Conservation (phyloP, 2,113 vertebrate genomes). For the Scytalopus superciliaris region DNA sequence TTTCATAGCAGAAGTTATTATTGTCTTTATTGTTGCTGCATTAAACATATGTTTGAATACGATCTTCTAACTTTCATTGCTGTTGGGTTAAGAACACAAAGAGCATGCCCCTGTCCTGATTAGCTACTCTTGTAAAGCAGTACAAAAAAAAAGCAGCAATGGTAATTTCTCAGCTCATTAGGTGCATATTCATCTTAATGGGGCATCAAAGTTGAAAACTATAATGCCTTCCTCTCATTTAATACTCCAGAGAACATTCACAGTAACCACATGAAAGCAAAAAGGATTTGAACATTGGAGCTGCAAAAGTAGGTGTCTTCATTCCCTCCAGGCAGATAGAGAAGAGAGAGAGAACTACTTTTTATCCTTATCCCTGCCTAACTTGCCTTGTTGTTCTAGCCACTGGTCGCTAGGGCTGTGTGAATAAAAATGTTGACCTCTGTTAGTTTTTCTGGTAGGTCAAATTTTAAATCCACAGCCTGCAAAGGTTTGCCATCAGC, state of each 20-base stretch:
- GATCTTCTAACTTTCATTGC: constrained; percentile 24
- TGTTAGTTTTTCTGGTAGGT: background rate
- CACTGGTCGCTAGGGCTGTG: background rate
- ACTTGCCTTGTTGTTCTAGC: background rate
- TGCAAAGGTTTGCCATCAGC: background rate
- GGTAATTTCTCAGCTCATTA: constrained; percentile 78
- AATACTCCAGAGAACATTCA: constrained; percentile 71
- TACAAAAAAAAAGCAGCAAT: background rate
- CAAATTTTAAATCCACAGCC: background rate
- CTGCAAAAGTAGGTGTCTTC: constrained; percentile 60
- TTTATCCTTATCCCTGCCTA: background rate
- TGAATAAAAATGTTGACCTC: background rate
- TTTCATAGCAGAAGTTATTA: constrained; percentile 41
- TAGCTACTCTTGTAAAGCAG: constrained; percentile 22
- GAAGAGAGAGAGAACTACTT: constrained; percentile 16
- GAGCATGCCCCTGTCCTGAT: constrained; percentile 12
- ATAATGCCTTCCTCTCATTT: constrained; percentile 72
- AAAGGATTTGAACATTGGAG: constrained; percentile 58
- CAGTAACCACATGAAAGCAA: constrained; percentile 70
- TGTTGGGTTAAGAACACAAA: constrained; percentile 54
- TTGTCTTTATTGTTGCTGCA: constrained; percentile 52
- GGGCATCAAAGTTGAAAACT: constrained; percentile 76
- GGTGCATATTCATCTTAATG: constrained; percentile 75
- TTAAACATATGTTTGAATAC: constrained; percentile 57
- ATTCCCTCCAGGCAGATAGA: constrained; percentile 29